Conservation (phyloP, 2,888 invertebrate species). For the Incurvaria masculella region DNA sequence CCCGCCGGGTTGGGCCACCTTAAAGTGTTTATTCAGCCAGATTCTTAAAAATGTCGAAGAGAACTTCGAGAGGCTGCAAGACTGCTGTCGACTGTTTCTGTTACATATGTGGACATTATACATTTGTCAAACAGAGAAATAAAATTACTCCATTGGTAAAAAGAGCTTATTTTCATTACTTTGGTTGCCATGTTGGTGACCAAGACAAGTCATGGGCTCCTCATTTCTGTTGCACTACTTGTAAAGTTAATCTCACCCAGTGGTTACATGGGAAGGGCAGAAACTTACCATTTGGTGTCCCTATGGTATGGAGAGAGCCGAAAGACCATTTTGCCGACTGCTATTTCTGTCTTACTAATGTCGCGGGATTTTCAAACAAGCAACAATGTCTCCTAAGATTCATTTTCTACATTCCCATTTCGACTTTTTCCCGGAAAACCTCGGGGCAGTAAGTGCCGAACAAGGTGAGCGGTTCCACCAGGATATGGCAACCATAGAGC, state of each 20-base stretch:
- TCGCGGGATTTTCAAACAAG: neutral
- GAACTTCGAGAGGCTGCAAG: no score
- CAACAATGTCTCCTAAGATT: conserved; percentile 23
- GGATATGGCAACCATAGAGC: conserved; percentile 23
- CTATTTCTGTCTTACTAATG: conserved; percentile 21
- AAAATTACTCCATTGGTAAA: neutral
- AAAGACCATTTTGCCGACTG: conserved; percentile 22
- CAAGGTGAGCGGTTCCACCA: conserved; percentile 30
- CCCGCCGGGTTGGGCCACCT: no score
- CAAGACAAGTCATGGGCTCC: conserved; percentile 18
- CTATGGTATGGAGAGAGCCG: conserved; percentile 22
- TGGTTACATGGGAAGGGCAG: conserved; percentile 14
- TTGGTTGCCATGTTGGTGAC: conserved; percentile 13
- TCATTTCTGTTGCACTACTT: conserved; percentile 17
- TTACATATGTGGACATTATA: conserved; percentile 2
- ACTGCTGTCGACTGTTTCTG: conserved; percentile 1
- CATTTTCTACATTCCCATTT: conserved; percentile 26
- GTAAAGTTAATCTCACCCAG: conserved; percentile 10
- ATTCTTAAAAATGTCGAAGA: no score
- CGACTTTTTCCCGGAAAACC: conserved; percentile 27
- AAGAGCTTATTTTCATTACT: conserved; percentile 21
- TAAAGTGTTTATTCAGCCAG: no score
- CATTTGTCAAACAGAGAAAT: neutral
- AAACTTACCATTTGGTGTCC: conserved; percentile 19
- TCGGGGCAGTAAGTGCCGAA: conserved; percentile 24